Percentiles rank a stretch among this genome's conserved stretches.
phyloP scores from a whole-genome alignment of 1,140 invertebrate genomes.

The Sipha flava region DNA sequence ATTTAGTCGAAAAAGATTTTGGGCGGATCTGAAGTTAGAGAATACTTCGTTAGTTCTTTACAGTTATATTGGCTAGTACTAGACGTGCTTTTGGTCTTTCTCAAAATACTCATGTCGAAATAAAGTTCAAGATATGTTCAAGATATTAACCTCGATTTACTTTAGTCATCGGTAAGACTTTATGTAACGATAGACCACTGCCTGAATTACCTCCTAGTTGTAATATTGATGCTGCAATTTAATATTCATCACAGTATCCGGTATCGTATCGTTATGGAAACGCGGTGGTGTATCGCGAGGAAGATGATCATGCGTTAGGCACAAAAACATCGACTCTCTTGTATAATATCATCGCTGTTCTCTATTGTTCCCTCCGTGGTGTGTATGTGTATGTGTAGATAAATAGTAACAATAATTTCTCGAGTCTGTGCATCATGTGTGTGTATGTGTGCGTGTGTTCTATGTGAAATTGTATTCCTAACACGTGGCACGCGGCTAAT shows the following conservation, averaged over 20 bases:
- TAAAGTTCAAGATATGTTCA: background rate
- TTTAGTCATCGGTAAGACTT: background rate
- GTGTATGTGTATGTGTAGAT: too few species aligned
- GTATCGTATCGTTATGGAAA: background rate
- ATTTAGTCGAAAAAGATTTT: background rate
- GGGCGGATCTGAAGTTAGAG: background rate
- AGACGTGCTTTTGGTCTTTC: background rate
- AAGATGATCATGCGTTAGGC: background rate
- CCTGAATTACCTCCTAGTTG: background rate
- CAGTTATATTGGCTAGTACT: background rate
- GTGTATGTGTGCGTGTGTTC: background rate
- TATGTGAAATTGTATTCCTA: background rate
- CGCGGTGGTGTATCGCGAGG: background rate
- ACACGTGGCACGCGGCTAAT: conserved; percentile 21
- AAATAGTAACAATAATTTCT: too few species aligned
- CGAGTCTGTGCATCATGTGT: background rate
- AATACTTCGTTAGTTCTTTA: background rate
- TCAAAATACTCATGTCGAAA: background rate
- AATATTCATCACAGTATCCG: conserved; percentile 23
- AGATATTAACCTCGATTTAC: background rate
- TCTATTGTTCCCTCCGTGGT: background rate
- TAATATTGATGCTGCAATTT: conserved; percentile 9
- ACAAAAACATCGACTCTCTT: background rate
- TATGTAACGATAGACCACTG: background rate
- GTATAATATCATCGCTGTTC: background rate